Evolutionary conservation across 2,113 vertebrate species (phyloP), one percentile per base, ranked within the genome.

Genomic region (Phylloscopus whistleri): DNA sequence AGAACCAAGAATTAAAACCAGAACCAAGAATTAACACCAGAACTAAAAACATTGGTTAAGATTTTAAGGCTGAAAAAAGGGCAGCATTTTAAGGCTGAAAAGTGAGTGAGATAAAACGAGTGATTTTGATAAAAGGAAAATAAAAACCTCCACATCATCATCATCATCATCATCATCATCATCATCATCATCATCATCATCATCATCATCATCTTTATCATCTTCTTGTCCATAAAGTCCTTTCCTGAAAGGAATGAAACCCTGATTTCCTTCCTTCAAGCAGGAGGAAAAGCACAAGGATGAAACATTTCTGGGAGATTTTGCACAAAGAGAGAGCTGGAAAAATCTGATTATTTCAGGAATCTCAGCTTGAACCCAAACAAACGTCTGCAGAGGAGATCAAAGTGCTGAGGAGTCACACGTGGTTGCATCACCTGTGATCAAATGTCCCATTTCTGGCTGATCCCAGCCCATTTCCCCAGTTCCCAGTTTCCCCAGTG

Each of bases 381-480:
- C 24, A 11, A 28, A 27, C 26, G 26, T 8, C 5, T 24, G 44
- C 85, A 33, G 35, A 41, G 44, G 30, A 43, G 67, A 43, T 9
- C 22, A 6, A 64, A 28, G n/a, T 1, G 55, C n/a, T 7, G 13
- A 49, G 35, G 9, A 48, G 13, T 11, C 24, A 8, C 11, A 15
- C 12, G 1, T 1, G 7, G 24, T 30, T 20, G 3, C 1, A 5
- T 1, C 3, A 7, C 11, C 11, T 13, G 43, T 6, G 55, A 16
- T 10, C 26, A 24, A 22, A 44, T 30, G 56, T 48, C 49, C 67
- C 68, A 9, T 14, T 93, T 62, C 68, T 33, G 56, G 22, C 2
- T 22, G 52, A n/a, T 73, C 23, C 24, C 35, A 37, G 52, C 30
- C 84, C 39, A 28, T 39, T 78, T 33, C 33, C 76, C 77, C 39